Conservation (phyloP, 2,797 vertebrate species). For the Eulemur mongoz region DNA sequence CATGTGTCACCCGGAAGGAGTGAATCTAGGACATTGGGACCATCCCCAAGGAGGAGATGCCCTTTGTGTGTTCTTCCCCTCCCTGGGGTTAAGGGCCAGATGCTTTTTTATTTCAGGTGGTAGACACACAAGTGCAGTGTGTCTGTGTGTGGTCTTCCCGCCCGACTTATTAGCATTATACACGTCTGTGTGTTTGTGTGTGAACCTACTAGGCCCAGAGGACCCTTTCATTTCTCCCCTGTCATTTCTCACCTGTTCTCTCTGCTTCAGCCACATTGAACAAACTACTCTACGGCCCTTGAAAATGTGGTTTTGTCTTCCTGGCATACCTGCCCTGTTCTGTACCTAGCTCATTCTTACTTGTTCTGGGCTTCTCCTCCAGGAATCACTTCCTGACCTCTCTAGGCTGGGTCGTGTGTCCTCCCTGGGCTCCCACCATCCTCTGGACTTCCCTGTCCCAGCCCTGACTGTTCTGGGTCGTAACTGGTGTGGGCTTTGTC, state of each 20-base stretch:
- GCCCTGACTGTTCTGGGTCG: not conserved
- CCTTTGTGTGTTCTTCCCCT: not conserved
- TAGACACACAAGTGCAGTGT: not conserved
- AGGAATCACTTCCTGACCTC: not conserved
- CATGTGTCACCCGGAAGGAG: not conserved
- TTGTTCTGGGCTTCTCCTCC: not conserved
- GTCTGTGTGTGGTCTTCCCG: not conserved
- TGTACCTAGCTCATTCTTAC: not conserved
- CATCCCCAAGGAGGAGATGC: not conserved
- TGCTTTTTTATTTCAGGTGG: not conserved
- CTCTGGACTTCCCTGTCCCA: not conserved
- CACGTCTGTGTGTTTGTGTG: not conserved
- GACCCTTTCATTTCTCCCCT: not conserved
- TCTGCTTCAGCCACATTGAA: not conserved
- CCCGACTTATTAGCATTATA: not conserved
- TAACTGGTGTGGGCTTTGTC: not conserved
- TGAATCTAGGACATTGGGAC: not conserved
- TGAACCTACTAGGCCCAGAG: not conserved
- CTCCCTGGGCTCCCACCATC: not conserved
- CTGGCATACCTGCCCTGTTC: not conserved
- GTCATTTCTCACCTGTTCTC: not conserved
- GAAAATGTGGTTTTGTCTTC: not conserved
- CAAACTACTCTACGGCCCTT: not conserved
- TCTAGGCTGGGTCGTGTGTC: not conserved
- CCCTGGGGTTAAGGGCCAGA: not conserved